Base-by-base conservation (phyloP, 2,888 invertebrate species). In the Drosophila birchii region DNA sequence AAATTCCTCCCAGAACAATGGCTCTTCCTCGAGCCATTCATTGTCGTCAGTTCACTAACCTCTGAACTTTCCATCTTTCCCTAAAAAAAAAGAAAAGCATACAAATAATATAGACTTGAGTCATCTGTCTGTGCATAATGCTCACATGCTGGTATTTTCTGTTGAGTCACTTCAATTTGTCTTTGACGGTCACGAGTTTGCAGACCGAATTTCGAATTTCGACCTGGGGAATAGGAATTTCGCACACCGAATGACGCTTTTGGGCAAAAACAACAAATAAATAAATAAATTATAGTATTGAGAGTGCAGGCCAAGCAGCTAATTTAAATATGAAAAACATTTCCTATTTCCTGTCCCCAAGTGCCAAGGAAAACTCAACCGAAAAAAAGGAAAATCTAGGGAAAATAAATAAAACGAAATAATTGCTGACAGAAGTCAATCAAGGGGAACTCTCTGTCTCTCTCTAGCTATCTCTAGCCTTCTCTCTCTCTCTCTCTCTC, bases 251-350 rank as follows among this genome's bases (percentile, higher is more conserved):
- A 56, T 68, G 67, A 67, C 56, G 67, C 67, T 41, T 34, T 62
- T 53, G 32, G 16, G 18, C n/a, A 47, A 29, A 26, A 26, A 7
- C 23, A 20, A 49, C 11, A n/a, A 49, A 49, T 18, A 32, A 49
- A 49, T 32, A 49, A 51, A 51, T 34, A 51, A 51, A 51, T 51
- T 36, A 16, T n/a, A 45, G 45, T 56, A 59, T 58, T 64, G 56
- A 61, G 45, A 64, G 49, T 58, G 57, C 66, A 76, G 61, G 67
- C 58, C 60, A 43, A 77, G 73, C 86, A 77, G 73, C 86, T 80
- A 87, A 88, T 88, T 87, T 78, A 80, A 80, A 81, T 86, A 75
- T 87, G 82, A 86, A 82, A 78, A 89, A 76, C 89, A 87, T 86
- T 86, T 86, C 86, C 89, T 77, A 85, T 82, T 86, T 89, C 88